Percentiles rank a stretch among this genome's conserved stretches.
These are phyloP conservation scores for Prunella fulvescens DNA, from an alignment of 2,113 vertebrate genomes.

Conservation along the genomic window DNA sequence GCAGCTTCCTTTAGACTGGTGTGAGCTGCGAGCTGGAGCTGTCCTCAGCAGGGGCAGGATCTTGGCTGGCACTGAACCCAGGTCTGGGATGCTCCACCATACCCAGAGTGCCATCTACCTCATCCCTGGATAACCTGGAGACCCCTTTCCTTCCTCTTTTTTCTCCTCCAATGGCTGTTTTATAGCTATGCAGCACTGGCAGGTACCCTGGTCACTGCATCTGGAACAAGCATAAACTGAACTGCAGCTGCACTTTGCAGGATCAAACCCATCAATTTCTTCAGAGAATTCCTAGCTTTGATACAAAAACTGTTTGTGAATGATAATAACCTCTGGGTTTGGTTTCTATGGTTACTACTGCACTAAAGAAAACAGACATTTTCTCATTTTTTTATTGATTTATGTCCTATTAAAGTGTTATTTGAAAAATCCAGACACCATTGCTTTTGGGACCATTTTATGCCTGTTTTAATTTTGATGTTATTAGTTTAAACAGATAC, in stretches of 20 bases:
- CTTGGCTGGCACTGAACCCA: rapidly evolving
- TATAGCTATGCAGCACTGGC: not conserved
- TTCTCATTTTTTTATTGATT: not conserved
- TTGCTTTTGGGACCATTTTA: not conserved
- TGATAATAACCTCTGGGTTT: not conserved
- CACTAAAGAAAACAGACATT: not conserved
- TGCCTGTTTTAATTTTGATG: not conserved
- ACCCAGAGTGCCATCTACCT: not conserved
- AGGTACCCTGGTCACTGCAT: not conserved
- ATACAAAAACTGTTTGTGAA: not conserved
- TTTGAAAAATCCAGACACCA: not conserved
- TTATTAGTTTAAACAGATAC: not conserved
- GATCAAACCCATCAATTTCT: not conserved
- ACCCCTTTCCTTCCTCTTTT: not conserved
- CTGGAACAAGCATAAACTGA: not conserved
- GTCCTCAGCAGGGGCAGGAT: not conserved
- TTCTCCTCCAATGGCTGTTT: not conserved
- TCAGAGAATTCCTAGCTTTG: not conserved
- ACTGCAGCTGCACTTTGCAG: not conserved
- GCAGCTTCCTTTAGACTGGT: rapidly evolving
- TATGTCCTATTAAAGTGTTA: not conserved
- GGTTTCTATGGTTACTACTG: constrained; percentile 3
- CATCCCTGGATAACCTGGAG: no score
- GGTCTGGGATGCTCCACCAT: not conserved
- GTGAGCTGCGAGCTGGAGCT: rapidly evolving